Conservation (phyloP, 1,140 invertebrate genomes). For the Carposina sasakii region DNA sequence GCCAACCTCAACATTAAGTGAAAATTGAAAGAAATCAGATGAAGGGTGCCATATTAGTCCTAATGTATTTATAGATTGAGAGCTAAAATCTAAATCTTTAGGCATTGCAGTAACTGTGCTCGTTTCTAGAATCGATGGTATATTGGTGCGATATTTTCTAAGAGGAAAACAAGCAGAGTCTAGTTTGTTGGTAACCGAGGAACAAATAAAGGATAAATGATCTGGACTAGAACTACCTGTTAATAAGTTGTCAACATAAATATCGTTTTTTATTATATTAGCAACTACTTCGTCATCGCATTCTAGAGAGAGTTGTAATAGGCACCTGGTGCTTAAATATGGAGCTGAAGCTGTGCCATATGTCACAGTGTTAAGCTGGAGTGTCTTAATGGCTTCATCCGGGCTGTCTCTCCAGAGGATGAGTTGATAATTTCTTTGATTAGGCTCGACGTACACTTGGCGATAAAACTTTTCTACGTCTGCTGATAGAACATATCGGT, state of each 20-base stretch:
- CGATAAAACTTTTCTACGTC: slow-evolving; percentile 39
- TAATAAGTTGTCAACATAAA: slow-evolving; percentile 58
- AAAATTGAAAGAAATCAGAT: slow-evolving; percentile 11
- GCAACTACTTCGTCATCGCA: slow-evolving; percentile 2
- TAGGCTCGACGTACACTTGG: slow-evolving; percentile 21
- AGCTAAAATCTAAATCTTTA: neutral
- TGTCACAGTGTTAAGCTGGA: slow-evolving; percentile 16
- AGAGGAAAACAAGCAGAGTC: slow-evolving; percentile 16
- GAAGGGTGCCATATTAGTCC: slow-evolving; percentile 18
- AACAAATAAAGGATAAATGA: slow-evolving; percentile 27
- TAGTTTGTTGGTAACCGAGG: slow-evolving; percentile 12
- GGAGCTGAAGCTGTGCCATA: slow-evolving; percentile 20
- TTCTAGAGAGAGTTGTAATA: slow-evolving; percentile 12
- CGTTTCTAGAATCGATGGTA: slow-evolving; percentile 5
- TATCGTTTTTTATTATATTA: slow-evolving; percentile 28
- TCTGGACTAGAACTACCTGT: slow-evolving; percentile 34
- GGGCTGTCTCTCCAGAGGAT: slow-evolving; percentile 18
- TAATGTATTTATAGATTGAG: slow-evolving; percentile 11
- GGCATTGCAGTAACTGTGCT: neutral
- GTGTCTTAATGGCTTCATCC: neutral
- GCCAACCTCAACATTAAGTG: neutral
- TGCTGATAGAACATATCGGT: slow-evolving; percentile 21
- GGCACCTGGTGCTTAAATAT: slow-evolving; percentile 14
- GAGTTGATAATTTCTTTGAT: slow-evolving; percentile 24
- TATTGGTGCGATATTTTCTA: slow-evolving; percentile 24